A percentile compares a stretch with the other conserved stretches of the same genome.
Conservation (phyloP, 2,888 invertebrate species). For the Crepidodera aurea region DNA sequence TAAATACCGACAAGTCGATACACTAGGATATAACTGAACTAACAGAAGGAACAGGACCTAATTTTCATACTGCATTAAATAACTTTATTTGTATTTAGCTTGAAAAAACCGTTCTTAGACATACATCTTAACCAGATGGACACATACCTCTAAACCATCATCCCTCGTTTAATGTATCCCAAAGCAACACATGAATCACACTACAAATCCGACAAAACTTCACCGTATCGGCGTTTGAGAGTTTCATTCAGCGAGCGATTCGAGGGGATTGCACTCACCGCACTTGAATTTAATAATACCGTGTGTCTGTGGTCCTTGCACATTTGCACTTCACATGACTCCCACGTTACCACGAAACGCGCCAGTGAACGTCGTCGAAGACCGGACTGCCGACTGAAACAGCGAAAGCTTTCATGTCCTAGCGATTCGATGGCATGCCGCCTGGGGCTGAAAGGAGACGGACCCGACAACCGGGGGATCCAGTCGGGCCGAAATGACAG, state of each 20-base stretch:
- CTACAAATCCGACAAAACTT: background rate
- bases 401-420: constrained; percentile 22
- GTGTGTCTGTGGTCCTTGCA: constrained; percentile 11
- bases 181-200: constrained; percentile 1
- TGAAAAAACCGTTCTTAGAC: no score
- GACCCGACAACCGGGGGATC: constrained; percentile 18
- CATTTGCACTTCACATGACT: constrained; percentile 21
- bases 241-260: background rate
- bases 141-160: background rate
- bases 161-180: background rate
- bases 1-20: no score
- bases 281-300: background rate
- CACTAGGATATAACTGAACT: no score
- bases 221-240: background rate
- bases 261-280: constrained; percentile 13
- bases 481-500: constrained; percentile 16
- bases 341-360: constrained; percentile 12
- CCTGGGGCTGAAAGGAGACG: constrained; percentile 20
- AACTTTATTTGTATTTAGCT: no score
- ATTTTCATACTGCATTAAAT: no score
- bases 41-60: no score
- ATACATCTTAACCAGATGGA: no score
- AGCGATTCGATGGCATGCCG: constrained; percentile 7
- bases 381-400: constrained; percentile 19
- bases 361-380: constrained; percentile 13